Evolutionary conservation across 2,888 invertebrate species (phyloP), one percentile per base, ranked within the genome.

Genomic region (Pachymerium ferrugineum): DNA sequence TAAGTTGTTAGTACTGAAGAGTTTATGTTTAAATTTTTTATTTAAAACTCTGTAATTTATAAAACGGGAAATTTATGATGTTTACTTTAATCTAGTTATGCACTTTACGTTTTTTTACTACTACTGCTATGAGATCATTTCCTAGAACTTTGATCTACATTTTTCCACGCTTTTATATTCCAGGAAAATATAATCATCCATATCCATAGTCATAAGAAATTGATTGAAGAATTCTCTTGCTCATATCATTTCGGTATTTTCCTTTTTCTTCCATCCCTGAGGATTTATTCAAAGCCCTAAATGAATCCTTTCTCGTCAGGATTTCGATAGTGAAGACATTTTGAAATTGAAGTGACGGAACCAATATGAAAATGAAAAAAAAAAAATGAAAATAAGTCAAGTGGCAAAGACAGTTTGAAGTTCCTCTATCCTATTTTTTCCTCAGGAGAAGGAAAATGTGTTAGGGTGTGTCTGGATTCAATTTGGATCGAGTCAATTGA

Each of bases 401-500:
- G 62, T 62, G 62, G 62, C 25, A 62, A 62, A 25, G 62, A 62
- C 28, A 62, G 62, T 62, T 62, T 62, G 62, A 62, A 62, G 28
- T 62, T 62, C 28, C 25, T 62, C 25, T 62, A 62, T 28, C 62
- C 28, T 62, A 22, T 22, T 62, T 62, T 28, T 62, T 28, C 28
- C 62, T 62, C 25, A 62, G 25, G 62, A 62, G 62, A n/a, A 62
- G 62, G 62, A 62, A 62, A 62, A 62, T 62, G 62, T 62, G 62
- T 62, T 62, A 62, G 62, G 62, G 62, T 62, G 62, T 22, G 62
- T 62, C 62, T 62, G 62, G 62, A 62, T 62, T 62, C 62, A 62
- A 62, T 62, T 62, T 62, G 62, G 62, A 62, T 28, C 62, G 62
- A 62, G 62, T 62, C 62, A 62, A 62, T 62, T 62, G 62, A 62